phyloP scores from a whole-genome alignment of 2,797 vertebrate genomes.

The Pseudotriccus pelzelni region DNA sequence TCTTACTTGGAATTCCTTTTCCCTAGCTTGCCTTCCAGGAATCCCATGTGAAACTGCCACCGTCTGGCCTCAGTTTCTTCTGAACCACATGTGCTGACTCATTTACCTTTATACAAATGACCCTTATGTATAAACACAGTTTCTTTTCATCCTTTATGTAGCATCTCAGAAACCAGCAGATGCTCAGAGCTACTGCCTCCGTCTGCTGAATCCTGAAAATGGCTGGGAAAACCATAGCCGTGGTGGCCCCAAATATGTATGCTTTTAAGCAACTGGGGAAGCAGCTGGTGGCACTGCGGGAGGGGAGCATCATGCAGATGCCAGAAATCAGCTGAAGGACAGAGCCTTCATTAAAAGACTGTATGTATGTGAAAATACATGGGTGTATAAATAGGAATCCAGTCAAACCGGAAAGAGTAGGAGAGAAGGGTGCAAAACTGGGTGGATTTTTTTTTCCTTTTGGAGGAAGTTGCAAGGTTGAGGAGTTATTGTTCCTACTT shows the following conservation, averaged over 20 bases:
- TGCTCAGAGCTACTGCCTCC: background rate
- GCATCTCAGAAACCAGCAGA: background rate
- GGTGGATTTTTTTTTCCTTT: background rate
- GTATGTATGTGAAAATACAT: background rate
- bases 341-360: background rate
- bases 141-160: background rate
- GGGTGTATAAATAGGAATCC: background rate
- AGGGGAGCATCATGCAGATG: background rate
- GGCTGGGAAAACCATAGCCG: background rate
- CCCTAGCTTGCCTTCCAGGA: background rate
- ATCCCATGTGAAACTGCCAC: background rate
- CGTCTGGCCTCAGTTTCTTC: background rate
- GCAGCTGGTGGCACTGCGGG: slow-evolving; percentile 12
- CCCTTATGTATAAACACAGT: background rate
- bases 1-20: slow-evolving; percentile 11
- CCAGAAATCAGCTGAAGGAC: background rate
- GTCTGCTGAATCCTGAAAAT: background rate
- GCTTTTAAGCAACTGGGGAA: slow-evolving; percentile 2
- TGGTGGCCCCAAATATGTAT: background rate
- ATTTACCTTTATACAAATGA: background rate
- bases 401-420: background rate
- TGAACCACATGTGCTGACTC: background rate
- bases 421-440: background rate
- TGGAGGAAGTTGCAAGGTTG: background rate
- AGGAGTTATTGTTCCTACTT: background rate